Conservation (phyloP, 2,113 vertebrate species). For the Sisor rabdophorus region DNA sequence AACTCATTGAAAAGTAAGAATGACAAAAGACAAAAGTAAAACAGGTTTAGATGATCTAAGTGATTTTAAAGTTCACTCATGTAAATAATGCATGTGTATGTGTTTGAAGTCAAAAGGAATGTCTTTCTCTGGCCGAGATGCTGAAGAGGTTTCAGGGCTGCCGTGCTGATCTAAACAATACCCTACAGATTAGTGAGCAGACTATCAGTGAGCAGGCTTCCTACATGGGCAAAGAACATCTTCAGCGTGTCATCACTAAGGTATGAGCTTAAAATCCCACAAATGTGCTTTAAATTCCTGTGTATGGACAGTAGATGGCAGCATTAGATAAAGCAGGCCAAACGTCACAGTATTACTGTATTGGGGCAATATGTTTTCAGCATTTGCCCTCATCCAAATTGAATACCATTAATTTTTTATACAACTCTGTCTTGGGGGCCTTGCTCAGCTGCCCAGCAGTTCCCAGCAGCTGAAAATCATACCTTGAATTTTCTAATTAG, state of each 20-base stretch:
- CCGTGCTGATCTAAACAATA: slow-evolving; percentile 67
- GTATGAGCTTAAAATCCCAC: slow-evolving; percentile 56
- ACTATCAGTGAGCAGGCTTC: slow-evolving; percentile 74
- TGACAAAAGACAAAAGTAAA: neutral
- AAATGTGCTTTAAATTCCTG: neutral
- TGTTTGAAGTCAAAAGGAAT: slow-evolving; percentile 75
- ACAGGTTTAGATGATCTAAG: no score
- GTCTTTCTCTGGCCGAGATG: slow-evolving; percentile 73
- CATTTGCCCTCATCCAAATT: no score
- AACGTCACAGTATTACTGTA: neutral
- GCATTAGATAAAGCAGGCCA: neutral
- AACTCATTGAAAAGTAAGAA: slow-evolving; percentile 74
- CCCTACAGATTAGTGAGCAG: slow-evolving; percentile 80
- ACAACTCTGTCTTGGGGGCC: no score
- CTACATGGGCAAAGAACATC: slow-evolving; percentile 87
- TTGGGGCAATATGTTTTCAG: neutral
- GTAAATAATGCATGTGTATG: neutral
- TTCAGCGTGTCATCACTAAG: slow-evolving; percentile 77
- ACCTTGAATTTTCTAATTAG: no score
- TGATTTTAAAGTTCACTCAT: neutral
- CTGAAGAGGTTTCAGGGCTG: slow-evolving; percentile 82
- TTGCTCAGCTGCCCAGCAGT: no score
- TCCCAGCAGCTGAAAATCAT: no score
- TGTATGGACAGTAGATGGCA: slow-evolving; percentile 37
- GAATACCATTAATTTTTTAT: no score